Evolutionary conservation across 2,888 invertebrate species (phyloP).

Genomic region (Hydraecia micacea): DNA sequence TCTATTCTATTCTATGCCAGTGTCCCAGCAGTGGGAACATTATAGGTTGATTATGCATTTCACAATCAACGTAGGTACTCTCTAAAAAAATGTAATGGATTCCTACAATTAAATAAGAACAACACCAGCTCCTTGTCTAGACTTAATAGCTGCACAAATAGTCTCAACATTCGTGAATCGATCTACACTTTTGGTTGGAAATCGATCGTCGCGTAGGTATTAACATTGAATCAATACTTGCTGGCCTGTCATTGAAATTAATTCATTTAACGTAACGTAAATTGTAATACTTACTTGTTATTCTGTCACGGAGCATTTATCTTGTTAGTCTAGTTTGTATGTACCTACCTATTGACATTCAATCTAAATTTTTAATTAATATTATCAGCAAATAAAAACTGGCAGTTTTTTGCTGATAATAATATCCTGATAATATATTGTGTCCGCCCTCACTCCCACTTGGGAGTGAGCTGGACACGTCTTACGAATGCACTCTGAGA

Average conservation of each 20-base stretch:
- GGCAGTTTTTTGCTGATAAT: too few species aligned
- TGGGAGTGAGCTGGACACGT: too few species aligned
- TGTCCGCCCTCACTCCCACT: too few species aligned
- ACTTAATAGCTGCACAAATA: neutral
- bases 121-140: slow-evolving; percentile 20
- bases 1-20: too few species aligned
- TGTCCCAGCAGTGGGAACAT: too few species aligned
- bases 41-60: too few species aligned
- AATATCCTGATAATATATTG: too few species aligned
- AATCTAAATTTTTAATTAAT: neutral
- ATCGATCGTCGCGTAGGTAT: slow-evolving; percentile 7
- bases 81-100: too few species aligned
- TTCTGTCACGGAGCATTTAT: slow-evolving; percentile 14
- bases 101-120: too few species aligned
- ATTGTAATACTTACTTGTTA: neutral
- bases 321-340: neutral
- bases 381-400: too few species aligned
- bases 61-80: too few species aligned
- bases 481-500: too few species aligned
- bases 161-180: slow-evolving; percentile 7
- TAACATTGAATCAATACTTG: slow-evolving; percentile 41
- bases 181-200: slow-evolving; percentile 18
- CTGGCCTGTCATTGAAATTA: slow-evolving; percentile 39
- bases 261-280: slow-evolving; percentile 13
- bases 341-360: neutral